Conservation (phyloP, 2,113 vertebrate species). For the Hemiscyllium ocellatum region DNA sequence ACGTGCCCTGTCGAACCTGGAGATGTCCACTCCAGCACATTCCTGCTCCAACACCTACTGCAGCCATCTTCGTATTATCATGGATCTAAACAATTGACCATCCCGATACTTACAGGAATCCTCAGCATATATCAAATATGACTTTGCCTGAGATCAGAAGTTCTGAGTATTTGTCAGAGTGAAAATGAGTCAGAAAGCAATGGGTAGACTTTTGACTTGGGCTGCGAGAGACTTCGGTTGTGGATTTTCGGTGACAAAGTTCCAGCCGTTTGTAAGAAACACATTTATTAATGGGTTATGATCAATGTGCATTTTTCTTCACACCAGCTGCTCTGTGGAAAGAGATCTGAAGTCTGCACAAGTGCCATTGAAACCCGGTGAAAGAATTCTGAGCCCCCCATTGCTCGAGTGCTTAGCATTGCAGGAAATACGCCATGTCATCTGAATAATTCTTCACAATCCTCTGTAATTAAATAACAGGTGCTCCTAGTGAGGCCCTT, state of each 20-base stretch:
- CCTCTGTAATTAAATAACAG: slow-evolving; percentile 34
- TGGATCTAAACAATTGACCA: background rate
- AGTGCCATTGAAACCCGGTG: background rate
- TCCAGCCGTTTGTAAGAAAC: background rate
- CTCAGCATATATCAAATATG: background rate
- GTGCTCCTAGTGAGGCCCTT: slow-evolving; percentile 1
- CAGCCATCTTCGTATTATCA: too few species aligned
- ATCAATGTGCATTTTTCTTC: background rate
- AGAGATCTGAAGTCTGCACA: background rate
- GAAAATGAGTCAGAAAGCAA: background rate
- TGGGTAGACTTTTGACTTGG: too few species aligned
- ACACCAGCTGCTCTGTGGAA: background rate
- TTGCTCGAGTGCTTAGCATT: background rate
- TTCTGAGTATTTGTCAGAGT: too few species aligned
- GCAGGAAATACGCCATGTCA: slow-evolving; percentile 24
- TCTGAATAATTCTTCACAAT: slow-evolving; percentile 9
- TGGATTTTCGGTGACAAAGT: too few species aligned
- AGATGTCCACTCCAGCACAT: too few species aligned
- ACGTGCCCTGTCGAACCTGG: too few species aligned
- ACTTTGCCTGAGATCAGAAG: too few species aligned
- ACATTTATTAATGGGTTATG: background rate
- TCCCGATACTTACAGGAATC: background rate
- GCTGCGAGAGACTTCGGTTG: too few species aligned
- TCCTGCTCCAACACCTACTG: too few species aligned
- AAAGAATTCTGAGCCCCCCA: background rate